phyloP scores from a whole-genome alignment of 2,888 invertebrate genomes.

The Eupithecia subumbrata region DNA sequence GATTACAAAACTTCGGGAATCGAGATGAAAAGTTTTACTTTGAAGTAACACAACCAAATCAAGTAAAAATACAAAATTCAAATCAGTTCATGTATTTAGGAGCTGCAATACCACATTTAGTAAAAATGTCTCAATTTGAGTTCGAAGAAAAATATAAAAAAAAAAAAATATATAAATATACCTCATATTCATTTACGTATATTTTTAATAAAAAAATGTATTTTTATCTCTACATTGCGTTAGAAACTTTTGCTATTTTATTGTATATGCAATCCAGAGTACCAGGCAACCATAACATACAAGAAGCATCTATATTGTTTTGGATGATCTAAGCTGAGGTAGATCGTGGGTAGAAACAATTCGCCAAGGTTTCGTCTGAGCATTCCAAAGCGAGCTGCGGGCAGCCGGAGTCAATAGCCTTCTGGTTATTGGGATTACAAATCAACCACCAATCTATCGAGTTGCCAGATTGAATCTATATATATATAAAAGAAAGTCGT shows the following conservation, averaged over 20 bases:
- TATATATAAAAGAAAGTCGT: too few species aligned
- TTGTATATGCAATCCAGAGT: background rate
- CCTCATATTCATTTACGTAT: too few species aligned
- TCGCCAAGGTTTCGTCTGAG: background rate
- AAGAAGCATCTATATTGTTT: background rate
- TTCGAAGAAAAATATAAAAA: too few species aligned
- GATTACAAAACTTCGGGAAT: background rate
- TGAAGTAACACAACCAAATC: too few species aligned
- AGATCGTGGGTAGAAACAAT: background rate
- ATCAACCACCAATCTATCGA: conserved; percentile 25
- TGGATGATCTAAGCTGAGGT: background rate
- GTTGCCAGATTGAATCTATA: conserved; percentile 30
- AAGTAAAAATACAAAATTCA: too few species aligned
- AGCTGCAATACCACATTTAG: too few species aligned
- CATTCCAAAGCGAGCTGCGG: conserved; percentile 24
- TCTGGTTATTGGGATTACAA: conserved; percentile 59
- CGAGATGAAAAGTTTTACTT: too few species aligned
- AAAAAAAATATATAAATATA: too few species aligned
- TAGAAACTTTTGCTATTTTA: background rate
- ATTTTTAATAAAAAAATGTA: too few species aligned
- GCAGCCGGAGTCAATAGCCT: conserved; percentile 33
- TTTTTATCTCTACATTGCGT: too few species aligned
- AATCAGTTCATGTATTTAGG: too few species aligned
- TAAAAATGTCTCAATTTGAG: too few species aligned
- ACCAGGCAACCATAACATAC: background rate